Base-by-base conservation (phyloP, 2,113 vertebrate species). In the Ptilonorhynchus violaceus region DNA sequence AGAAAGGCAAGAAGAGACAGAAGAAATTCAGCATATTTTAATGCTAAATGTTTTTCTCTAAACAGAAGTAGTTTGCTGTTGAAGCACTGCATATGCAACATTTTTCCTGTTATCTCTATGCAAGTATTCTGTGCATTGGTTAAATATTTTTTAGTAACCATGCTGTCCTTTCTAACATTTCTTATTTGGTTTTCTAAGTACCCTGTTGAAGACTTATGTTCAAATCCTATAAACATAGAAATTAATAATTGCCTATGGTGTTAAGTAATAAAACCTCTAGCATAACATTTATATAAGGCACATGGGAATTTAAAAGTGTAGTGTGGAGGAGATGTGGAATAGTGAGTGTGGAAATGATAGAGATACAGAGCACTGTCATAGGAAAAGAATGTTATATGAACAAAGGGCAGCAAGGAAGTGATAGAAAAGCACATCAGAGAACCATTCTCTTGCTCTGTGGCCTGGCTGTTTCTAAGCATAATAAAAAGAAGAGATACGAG, bases 401-500 rank as follows among this genome's bases (percentile, higher is more conserved):
- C 70, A 90, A 97, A 82, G 66, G 50, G 44, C 63, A 90, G 24
- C 0, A 0, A 93, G 64, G 58, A 93, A 89, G 59, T 77, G 50
- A 15, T 67, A 35, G 93, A 90, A 95, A 95, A 93, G 50, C 70
- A 88, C 92, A 93, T 95, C 90, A 95, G 85, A 96, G 90, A 93
- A 90, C 67, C 58, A 88, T 92, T 80, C 13, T 62, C 59, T 95
- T 85, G 66, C 76, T 70, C 77, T 89, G 24, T 79, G 64, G 25
- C 79, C 85, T 91, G 47, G 50, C 60, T 92, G 49, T 79, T 96
- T 86, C 85, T 67, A 94, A 95, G 37, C 75, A 88, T 77, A 93
- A 92, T 95, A 92, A 97, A 94, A 96, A 76, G 50, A 77, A 92
- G 74, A 96, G 85, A 94, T 92, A 96, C 3, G 8, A 94, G 52